These are phyloP conservation scores for Pelobates fuscus DNA, from an alignment of 2,113 vertebrate species.

Conservation along the genomic window DNA sequence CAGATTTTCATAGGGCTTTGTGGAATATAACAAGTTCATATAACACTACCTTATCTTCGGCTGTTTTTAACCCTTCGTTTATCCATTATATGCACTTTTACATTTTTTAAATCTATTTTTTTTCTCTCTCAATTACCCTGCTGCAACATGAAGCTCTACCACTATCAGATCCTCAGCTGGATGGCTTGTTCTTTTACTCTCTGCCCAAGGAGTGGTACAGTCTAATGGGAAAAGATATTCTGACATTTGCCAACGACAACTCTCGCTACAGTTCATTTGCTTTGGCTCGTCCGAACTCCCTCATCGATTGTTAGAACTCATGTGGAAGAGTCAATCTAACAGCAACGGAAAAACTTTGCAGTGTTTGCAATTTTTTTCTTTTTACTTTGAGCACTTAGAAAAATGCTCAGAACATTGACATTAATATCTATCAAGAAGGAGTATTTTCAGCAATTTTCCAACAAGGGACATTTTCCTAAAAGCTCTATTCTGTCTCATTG, in stretches of 20 bases:
- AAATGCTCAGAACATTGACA: constrained; percentile 47
- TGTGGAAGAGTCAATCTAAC: constrained; percentile 21
- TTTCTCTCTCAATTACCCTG: not conserved
- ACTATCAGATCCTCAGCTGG: constrained; percentile 18
- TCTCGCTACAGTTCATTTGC: not conserved
- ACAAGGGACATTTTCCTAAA: constrained; percentile 4
- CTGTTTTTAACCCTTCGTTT: constrained; percentile 34
- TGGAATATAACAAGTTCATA: constrained; percentile 33
- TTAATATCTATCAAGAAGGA: constrained; percentile 30
- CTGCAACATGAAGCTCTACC: not conserved
- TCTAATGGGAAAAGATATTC: constrained; percentile 27
- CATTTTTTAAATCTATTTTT: not conserved
- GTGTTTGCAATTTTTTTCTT: constrained; percentile 40
- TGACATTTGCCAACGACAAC: constrained; percentile 18
- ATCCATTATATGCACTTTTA: not conserved
- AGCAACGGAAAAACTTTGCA: constrained; percentile 29
- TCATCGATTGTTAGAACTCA: constrained; percentile 48
- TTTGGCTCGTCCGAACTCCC: constrained; percentile 28
- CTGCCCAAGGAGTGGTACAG: constrained; percentile 30
- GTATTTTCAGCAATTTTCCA: constrained; percentile 11
- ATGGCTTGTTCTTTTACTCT: constrained; percentile 27
- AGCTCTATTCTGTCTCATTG: constrained; percentile 25
- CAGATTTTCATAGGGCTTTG: constrained; percentile 37
- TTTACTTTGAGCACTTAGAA: constrained; percentile 40
- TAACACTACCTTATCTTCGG: constrained; percentile 21